phyloP scores from a whole-genome alignment of 2,797 vertebrate species.

The Brotula barbata region DNA sequence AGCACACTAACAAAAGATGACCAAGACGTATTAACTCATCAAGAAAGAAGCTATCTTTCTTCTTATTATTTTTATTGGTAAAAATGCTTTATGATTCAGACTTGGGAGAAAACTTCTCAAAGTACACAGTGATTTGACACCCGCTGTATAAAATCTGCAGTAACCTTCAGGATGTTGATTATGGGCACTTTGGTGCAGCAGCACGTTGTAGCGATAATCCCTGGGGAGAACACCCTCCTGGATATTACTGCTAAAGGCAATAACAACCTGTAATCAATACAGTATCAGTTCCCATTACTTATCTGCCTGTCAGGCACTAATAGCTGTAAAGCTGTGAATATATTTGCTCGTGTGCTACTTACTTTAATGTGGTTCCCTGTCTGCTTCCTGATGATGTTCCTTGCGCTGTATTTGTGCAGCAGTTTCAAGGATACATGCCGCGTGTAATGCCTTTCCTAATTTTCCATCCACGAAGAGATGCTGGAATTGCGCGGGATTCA shows the following conservation, averaged over 20 bases:
- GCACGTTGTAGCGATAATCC: conserved; percentile 52
- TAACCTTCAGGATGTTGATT: conserved; percentile 57
- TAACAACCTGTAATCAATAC: conserved; percentile 58
- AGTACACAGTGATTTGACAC: conserved; percentile 15
- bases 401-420: conserved; percentile 6
- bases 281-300: conserved; percentile 35
- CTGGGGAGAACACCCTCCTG: conserved; percentile 46
- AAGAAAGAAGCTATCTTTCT: not conserved
- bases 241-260: conserved; percentile 54
- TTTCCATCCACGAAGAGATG: not conserved
- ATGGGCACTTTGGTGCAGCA: conserved; percentile 47
- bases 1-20: not conserved
- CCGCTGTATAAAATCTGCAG: conserved; percentile 43
- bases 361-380: too few relatives aligned
- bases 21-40: not conserved
- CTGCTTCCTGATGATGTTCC: too few relatives aligned
- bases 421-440: not conserved
- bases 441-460: not conserved
- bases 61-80: conserved; percentile 1
- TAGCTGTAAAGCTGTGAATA: conserved; percentile 8
- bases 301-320: conserved; percentile 37
- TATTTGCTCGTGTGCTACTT: not conserved
- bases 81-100: conserved; percentile 11
- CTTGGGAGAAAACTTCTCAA: conserved; percentile 25
- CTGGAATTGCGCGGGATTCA: too few relatives aligned